These are phyloP conservation scores for Pluvianellus socialis DNA, from an alignment of 2,113 vertebrate species.

Conservation along the genomic window DNA sequence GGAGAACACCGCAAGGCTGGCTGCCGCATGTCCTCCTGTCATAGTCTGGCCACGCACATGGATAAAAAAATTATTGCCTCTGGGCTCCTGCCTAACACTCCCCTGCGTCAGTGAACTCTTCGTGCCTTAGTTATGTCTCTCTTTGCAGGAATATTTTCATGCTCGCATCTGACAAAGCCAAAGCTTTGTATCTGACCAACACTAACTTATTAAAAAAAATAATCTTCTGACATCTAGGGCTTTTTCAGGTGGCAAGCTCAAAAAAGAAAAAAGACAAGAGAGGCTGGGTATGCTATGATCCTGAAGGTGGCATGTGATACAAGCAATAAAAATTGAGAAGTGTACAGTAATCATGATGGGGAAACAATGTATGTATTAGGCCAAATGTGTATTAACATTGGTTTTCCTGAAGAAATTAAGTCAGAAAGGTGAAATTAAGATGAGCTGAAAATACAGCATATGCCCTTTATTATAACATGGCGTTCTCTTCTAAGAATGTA, in stretches of 20 bases:
- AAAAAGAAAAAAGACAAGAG: not conserved
- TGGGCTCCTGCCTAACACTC: not conserved
- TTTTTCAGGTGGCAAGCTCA: not conserved
- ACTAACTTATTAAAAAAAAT: not conserved
- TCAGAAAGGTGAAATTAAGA: not conserved
- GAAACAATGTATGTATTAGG: not conserved
- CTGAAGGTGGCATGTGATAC: not conserved
- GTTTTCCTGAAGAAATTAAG: not conserved
- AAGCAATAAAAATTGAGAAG: not conserved
- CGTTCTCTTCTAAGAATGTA: not conserved
- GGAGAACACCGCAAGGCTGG: not conserved
- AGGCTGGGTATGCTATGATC: not conserved
- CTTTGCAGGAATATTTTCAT: not conserved
- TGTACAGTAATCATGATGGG: not conserved
- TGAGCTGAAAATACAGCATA: not conserved
- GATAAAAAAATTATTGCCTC: not conserved
- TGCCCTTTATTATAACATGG: not conserved
- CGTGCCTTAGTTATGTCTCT: rapidly evolving
- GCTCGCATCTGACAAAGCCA: not conserved
- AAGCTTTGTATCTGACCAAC: not conserved
- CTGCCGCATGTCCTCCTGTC: not conserved
- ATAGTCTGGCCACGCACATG: rapidly evolving
- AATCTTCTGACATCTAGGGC: not conserved
- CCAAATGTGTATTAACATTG: not conserved
- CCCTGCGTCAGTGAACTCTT: not conserved